phyloP scores from a whole-genome alignment of 2,888 invertebrate genomes.

The Hydraecia micacea region DNA sequence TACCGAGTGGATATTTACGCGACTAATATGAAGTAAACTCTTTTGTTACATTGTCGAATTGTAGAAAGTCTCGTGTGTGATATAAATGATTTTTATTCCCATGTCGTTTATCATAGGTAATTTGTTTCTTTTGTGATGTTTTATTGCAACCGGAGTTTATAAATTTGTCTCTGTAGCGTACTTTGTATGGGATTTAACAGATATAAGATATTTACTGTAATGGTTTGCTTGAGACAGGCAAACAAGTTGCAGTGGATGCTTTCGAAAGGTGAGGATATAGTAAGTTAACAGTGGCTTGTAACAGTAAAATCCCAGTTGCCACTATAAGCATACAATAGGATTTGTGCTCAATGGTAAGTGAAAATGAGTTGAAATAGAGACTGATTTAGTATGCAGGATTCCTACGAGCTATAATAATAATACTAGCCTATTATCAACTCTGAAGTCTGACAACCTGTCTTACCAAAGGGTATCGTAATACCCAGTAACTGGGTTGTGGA shows the following conservation, averaged over 20 bases:
- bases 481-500: no score
- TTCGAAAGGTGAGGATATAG: slow-evolving; percentile 12
- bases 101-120: slow-evolving; percentile 63
- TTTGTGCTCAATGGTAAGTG: not conserved
- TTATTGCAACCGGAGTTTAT: slow-evolving; percentile 65
- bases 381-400: not conserved
- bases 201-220: slow-evolving; percentile 35
- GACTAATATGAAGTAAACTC: slow-evolving; percentile 72
- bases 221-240: slow-evolving; percentile 25
- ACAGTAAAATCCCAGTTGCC: not conserved
- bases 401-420: no score
- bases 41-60: slow-evolving; percentile 69
- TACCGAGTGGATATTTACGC: slow-evolving; percentile 76
- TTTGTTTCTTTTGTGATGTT: slow-evolving; percentile 66
- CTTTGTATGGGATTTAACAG: slow-evolving; percentile 40
- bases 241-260: slow-evolving; percentile 38
- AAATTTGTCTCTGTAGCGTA: slow-evolving; percentile 58
- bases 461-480: no score
- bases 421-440: no score
- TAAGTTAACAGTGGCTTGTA: not conserved
- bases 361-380: not conserved
- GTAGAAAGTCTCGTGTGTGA: slow-evolving; percentile 71
- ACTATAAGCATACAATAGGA: not conserved
- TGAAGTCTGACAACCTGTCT: no score
- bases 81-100: slow-evolving; percentile 62